Percentiles rank a stretch among this genome's conserved stretches.
Conservation (phyloP, 2,797 vertebrate genomes). For the Falco columbarius region DNA sequence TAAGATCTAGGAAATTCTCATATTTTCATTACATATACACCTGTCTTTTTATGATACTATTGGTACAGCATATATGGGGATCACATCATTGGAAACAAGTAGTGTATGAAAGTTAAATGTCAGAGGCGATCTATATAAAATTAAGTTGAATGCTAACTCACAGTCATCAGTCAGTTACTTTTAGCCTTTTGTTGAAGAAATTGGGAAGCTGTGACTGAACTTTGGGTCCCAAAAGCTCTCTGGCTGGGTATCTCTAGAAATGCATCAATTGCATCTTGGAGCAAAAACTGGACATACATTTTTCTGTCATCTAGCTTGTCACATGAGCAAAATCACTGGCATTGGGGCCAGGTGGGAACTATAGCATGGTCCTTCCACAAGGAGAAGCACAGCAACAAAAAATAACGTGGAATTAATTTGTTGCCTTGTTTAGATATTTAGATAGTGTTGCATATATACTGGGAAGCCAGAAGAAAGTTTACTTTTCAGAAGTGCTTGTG, state of each 20-base stretch:
- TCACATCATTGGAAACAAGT: not conserved
- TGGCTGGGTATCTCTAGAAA: not conserved
- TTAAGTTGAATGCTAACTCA: not conserved
- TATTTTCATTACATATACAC: not conserved
- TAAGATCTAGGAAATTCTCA: not conserved
- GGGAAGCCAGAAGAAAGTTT: not conserved
- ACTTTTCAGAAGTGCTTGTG: not conserved
- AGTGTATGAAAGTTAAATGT: not conserved
- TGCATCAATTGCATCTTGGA: not conserved
- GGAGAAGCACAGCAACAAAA: not conserved
- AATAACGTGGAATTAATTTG: not conserved
- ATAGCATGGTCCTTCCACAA: not conserved
- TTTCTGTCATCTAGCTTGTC: not conserved
- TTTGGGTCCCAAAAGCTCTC: not conserved
- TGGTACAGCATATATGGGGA: not conserved
- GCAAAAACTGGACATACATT: not conserved
- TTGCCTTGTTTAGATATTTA: not conserved
- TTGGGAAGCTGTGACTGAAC: not conserved
- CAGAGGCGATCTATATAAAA: not conserved
- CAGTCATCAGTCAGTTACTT: not conserved
- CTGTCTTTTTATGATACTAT: not conserved
- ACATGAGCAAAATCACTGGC: not conserved
- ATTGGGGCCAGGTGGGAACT: not conserved
- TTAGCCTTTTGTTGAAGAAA: not conserved
- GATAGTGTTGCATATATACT: not conserved